Percentiles rank a stretch among this genome's conserved stretches.
phyloP scores from a whole-genome alignment of 2,888 invertebrate species.

The Octonoba sinensis region DNA sequence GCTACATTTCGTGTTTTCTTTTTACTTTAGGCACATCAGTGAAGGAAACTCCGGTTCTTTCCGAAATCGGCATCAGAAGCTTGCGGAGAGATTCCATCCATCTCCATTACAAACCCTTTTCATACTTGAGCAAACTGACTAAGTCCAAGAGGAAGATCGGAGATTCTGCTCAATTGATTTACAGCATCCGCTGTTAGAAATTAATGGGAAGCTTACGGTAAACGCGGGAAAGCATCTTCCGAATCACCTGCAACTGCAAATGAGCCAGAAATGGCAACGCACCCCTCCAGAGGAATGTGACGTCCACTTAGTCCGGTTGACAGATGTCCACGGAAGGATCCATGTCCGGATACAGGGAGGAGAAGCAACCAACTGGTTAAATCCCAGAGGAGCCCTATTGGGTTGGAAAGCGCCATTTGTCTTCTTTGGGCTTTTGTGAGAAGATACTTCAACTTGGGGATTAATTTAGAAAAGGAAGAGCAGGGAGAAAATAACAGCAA shows the following conservation, averaged over 20 bases:
- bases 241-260: constrained; percentile 39
- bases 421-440: constrained; percentile 53
- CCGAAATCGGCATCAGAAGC: neutral
- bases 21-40: no score
- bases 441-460: constrained; percentile 56
- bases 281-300: constrained; percentile 41
- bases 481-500: neutral
- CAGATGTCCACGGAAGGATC: constrained; percentile 54
- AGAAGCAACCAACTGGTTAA: constrained; percentile 51
- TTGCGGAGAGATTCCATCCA: constrained; percentile 4
- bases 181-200: constrained; percentile 35
- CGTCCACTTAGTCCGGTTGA: constrained; percentile 52
- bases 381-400: constrained; percentile 49
- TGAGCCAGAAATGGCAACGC: constrained; percentile 50
- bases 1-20: no score
- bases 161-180: constrained; percentile 38
- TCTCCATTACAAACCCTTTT: constrained; percentile 41
- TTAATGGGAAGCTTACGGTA: constrained; percentile 54
- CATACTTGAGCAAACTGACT: constrained; percentile 38
- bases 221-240: constrained; percentile 13
- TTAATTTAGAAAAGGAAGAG: constrained; percentile 39
- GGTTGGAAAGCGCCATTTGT: constrained; percentile 43
- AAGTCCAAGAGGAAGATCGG: constrained; percentile 21
- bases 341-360: constrained; percentile 48
- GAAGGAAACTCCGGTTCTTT: no score